These are phyloP conservation scores for Coilia nasus DNA, from an alignment of 2,797 vertebrate genomes.

Conservation along the genomic window DNA sequence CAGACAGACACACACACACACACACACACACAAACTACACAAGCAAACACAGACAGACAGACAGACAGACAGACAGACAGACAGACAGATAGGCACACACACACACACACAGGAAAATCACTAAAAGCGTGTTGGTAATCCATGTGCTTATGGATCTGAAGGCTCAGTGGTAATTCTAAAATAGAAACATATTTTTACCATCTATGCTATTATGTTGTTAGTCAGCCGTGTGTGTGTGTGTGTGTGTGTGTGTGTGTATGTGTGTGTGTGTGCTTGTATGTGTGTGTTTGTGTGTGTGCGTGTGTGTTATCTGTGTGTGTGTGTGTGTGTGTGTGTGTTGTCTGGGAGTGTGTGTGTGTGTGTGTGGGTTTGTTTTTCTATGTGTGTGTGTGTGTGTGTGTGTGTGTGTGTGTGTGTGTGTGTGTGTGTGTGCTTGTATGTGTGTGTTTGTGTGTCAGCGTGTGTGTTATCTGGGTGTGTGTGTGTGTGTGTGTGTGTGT, in stretches of 20 bases:
- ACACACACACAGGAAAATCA: slow-evolving; percentile 1
- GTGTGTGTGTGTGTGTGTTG: slow-evolving; percentile 3
- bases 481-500: slow-evolving; percentile 3
- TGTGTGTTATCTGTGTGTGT: neutral
- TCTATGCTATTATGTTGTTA: neutral
- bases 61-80: slow-evolving; percentile 2
- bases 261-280: neutral
- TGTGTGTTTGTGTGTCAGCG: too few species aligned
- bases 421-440: slow-evolving; percentile 1
- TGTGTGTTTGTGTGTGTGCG: slow-evolving; percentile 6
- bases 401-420: neutral
- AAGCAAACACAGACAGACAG: neutral
- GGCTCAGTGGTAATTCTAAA: neutral
- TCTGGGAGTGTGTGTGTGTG: slow-evolving; percentile 5
- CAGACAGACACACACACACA: slow-evolving; percentile 15
- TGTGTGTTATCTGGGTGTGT: too few species aligned
- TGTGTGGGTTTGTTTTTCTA: too few species aligned
- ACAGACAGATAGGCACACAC: neutral
- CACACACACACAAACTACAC: neutral
- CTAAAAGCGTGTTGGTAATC: neutral
- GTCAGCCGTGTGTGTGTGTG: neutral
- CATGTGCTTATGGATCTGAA: neutral
- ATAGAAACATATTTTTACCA: neutral
- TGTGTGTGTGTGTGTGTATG: neutral
- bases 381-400: slow-evolving; percentile 7